A percentile compares a stretch with the other conserved stretches of the same genome.
Evolutionary conservation across 2,888 invertebrate genomes (phyloP).

Genomic region (Oligia latruncula): DNA sequence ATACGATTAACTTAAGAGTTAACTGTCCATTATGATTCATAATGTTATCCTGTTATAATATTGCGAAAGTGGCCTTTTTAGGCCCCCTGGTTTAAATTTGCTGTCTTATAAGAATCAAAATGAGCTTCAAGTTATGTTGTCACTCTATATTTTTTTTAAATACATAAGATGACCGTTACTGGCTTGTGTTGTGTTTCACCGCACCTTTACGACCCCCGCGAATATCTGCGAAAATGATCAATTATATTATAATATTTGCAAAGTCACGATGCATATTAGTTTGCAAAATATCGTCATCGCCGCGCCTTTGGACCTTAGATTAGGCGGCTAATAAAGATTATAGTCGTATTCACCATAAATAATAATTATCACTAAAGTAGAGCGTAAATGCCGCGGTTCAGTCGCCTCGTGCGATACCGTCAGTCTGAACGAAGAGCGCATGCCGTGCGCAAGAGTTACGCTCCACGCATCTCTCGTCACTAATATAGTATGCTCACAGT

Average conservation of each 20-base stretch:
- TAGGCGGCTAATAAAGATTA: constrained; percentile 53
- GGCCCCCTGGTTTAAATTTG: background rate
- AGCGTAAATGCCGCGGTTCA: constrained; percentile 46
- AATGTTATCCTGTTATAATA: too few species aligned
- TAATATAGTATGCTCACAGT: constrained; percentile 6
- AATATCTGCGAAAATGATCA: background rate
- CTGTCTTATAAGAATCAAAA: background rate
- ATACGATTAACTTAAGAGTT: too few species aligned
- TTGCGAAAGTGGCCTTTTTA: too few species aligned
- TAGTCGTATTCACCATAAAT: constrained; percentile 39
- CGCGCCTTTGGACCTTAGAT: constrained; percentile 26
- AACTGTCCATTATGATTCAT: too few species aligned
- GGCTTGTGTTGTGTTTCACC: background rate
- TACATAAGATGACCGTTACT: background rate
- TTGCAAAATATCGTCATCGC: background rate
- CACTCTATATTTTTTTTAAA: too few species aligned
- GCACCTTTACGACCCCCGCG: background rate
- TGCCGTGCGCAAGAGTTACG: constrained; percentile 57
- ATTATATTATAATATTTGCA: constrained; percentile 5
- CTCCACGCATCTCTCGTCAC: constrained; percentile 9
- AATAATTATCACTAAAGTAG: constrained; percentile 57
- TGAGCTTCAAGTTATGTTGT: background rate
- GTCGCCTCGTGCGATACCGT: constrained; percentile 32
- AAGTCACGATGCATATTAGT: constrained; percentile 30
- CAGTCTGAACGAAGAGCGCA: constrained; percentile 56